Evolutionary conservation across 2,113 vertebrate genomes (phyloP), one percentile per base, ranked within the genome.

Genomic region (Apteryx owenii): DNA sequence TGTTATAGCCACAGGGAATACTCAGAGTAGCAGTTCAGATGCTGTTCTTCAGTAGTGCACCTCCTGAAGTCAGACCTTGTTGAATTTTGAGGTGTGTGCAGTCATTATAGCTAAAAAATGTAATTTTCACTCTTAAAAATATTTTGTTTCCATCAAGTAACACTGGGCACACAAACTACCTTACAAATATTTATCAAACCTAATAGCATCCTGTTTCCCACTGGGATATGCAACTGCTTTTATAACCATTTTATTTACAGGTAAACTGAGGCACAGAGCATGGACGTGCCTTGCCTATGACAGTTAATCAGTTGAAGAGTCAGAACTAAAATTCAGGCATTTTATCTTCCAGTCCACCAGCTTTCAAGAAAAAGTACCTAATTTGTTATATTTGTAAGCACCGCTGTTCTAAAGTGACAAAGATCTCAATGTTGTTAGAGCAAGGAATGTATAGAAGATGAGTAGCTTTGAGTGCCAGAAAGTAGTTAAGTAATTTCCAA

Each of bases 401-500:
- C 44, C 83, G 64, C 62, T 25, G 7, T 44, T 96, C 91, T 89
- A 69, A 94, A 94, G 81, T 62, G 66, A 95, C 92, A 89, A 87
- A 88, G 78, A 90, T 80, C 53, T 88, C 70, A 73, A 33, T 88
- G 76, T 89, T 89, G 84, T 95, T 78, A 91, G 85, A 88, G 80
- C 72, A 46, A 90, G 68, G 64, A 89, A 80, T 42, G 50, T 71
- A 53, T 46, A 82, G 62, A 92, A 87, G 91, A 96, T 89, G 89
- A 93, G 91, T 71, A 85, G 60, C 71, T 91, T 83, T 28, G 60
- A 80, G 68, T 42, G 91, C 96, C 84, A 95, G 79, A 93, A 82
- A 85, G 61, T 40, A 80, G 60, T 88, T 88, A 92, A 94, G 75
- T 82, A 14, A 93, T 94, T 95, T 95, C 89, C 89, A 96, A 5